Percentiles rank a stretch among this genome's conserved stretches.
These are phyloP conservation scores for Heteromormyrus szaboi DNA, from an alignment of 2,797 vertebrate species.

Conservation along the genomic window DNA sequence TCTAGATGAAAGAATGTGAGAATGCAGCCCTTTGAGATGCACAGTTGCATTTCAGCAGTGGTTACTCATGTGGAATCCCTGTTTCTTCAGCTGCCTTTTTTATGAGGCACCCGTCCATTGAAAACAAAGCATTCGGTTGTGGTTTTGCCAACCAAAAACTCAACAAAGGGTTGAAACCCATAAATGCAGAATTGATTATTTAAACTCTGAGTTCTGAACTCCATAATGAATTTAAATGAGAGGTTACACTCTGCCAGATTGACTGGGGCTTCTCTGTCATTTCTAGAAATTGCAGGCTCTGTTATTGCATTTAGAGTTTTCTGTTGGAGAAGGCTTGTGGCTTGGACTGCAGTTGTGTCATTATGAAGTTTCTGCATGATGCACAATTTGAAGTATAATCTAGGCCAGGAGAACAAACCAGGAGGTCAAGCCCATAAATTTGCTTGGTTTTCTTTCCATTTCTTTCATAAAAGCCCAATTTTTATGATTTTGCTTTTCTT, in stretches of 20 bases:
- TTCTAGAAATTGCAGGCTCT: slow-evolving; percentile 21
- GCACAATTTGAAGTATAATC: background rate
- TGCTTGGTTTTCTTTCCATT: background rate
- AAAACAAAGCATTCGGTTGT: slow-evolving; percentile 15
- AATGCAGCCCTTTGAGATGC: slow-evolving; percentile 7
- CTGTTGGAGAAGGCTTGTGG: slow-evolving; percentile 13
- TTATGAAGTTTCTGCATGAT: slow-evolving; percentile 10
- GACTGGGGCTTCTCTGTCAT: slow-evolving; percentile 17
- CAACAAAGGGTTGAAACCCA: slow-evolving; percentile 14
- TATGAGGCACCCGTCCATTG: background rate
- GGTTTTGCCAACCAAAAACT: slow-evolving; percentile 11
- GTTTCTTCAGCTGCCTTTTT: background rate
- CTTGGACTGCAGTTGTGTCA: slow-evolving; percentile 12
- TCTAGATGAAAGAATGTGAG: slow-evolving; percentile 1
- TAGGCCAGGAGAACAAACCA: background rate
- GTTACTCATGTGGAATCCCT: slow-evolving; percentile 10
- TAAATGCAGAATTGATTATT: slow-evolving; percentile 13
- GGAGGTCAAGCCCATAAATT: background rate
- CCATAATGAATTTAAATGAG: slow-evolving; percentile 21
- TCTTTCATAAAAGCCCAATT: background rate
- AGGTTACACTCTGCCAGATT: slow-evolving; percentile 18
- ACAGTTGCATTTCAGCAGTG: background rate
- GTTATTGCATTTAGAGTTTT: slow-evolving; percentile 7
- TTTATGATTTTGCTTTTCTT: background rate
- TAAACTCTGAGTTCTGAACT: slow-evolving; percentile 19